These are phyloP conservation scores for Calvadosia cruxmelitensis DNA, from an alignment of 30 jellyfish, hydroid and myxozoan species.

Conservation along the genomic window DNA sequence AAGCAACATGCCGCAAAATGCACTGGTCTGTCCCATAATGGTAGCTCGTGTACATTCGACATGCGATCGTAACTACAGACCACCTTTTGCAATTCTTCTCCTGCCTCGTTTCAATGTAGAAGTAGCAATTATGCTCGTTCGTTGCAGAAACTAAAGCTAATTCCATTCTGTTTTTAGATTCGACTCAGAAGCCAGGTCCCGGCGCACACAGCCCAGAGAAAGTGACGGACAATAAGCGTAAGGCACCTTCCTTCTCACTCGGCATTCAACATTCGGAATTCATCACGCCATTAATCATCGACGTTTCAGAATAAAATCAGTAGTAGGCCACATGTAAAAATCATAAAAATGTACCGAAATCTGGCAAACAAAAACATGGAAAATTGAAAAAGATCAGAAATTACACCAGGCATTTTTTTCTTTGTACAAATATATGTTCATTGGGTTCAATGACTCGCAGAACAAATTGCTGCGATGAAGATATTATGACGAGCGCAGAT, in stretches of 20 bases:
- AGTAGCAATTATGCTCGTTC: no score
- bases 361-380: background rate
- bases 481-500: no score
- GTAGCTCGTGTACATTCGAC: no score
- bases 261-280: constrained; percentile 97
- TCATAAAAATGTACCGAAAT: no score
- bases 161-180: constrained; percentile 22
- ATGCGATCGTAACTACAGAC: no score
- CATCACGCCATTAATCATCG: constrained; percentile 91
- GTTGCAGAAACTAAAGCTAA: no score
- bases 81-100: no score
- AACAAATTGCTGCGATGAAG: no score
- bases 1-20: no score
- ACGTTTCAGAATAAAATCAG: constrained; percentile 49
- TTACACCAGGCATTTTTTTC: background rate
- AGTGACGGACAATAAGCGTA: constrained; percentile 58
- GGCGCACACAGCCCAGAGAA: constrained; percentile 96
- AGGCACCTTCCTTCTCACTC: constrained; percentile 95
- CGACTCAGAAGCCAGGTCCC: constrained; percentile 99
- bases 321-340: background rate
- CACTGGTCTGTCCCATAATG: no score
- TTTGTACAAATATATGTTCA: background rate
- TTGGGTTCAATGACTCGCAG: no score
- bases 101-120: no score
- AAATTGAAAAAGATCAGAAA: background rate